Base-by-base conservation (phyloP, 2,888 invertebrate genomes). In the Dryadula phaetusa region DNA sequence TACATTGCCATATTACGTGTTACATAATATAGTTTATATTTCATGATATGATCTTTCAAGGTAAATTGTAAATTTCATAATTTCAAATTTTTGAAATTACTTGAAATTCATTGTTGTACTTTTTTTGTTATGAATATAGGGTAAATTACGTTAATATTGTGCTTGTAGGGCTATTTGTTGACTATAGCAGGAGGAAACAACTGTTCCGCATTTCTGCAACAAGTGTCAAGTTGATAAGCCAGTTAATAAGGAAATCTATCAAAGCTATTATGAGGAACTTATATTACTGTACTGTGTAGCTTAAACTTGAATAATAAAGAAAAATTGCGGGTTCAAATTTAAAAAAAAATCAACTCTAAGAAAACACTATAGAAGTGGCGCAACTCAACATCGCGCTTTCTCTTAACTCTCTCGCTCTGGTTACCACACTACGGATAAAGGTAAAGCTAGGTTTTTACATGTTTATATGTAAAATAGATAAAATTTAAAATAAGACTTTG, bases 221-320 rank as follows among this genome's bases (percentile, higher is more conserved):
- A 44, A 53, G 56, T 67, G 60, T 22, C 62, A 44, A 60, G 60
- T 28, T 14, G 42, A 61, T 70, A 66, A 56, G 34, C 46, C 25
- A 49, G 62, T 64, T 66, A 65, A 70, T 66, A 64, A 68, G 70
- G 68, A 64, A 68, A 66, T 64, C 32, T 62, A 66, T 64, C 44
- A 46, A 37, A 56, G 58, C 49, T 64, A 14, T 20, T 3, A 54
- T 14, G 3, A 54, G 7, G 2, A 54, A 7, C 14, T 54, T 52
- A 47, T 47, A 47, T 12, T 47, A 5, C 22, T 14, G 22, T 20
- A 47, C 20, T 6, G 25, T 10, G 10, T 20, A 46, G 20, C 3
- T 46, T 10, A 46, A 20, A 6, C 28, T 28, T 28, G 3, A n/a
- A 28, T 28, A 28, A 28, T 4, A 6, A 28, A 28, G 28, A 28